phyloP scores from a whole-genome alignment of 2,797 vertebrate species.

The Sciaenops ocellatus region DNA sequence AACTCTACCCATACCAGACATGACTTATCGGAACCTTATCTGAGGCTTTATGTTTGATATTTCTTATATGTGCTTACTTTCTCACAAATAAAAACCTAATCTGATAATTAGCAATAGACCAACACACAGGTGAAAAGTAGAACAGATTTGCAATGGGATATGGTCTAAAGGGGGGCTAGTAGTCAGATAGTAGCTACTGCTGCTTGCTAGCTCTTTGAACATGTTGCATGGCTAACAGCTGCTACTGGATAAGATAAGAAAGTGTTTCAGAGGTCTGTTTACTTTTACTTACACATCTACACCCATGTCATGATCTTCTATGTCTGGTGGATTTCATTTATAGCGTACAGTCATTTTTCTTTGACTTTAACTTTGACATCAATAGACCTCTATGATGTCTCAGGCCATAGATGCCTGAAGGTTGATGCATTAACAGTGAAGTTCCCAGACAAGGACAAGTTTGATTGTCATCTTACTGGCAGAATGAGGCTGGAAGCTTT shows the following conservation, averaged over 20 bases:
- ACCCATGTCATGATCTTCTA: neutral
- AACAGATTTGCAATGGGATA: neutral
- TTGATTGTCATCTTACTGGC: slow-evolving; percentile 25
- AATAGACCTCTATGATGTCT: slow-evolving; percentile 5
- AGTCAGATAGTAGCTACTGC: neutral
- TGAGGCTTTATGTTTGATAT: neutral
- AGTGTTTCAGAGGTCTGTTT: too few species aligned
- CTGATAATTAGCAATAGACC: neutral
- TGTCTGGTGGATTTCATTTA: neutral
- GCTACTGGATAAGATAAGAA: too few species aligned
- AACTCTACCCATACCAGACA: neutral
- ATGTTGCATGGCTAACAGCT: neutral
- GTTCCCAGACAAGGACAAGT: slow-evolving; percentile 23
- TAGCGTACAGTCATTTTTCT: too few species aligned
- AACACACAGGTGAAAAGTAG: neutral
- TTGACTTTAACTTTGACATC: neutral
- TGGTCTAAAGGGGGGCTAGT: neutral
- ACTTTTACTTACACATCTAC: too few species aligned
- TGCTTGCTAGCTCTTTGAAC: neutral
- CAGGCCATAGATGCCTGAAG: neutral
- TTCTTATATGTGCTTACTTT: neutral
- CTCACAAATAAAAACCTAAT: neutral
- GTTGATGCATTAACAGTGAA: slow-evolving; percentile 10
- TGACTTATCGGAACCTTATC: too few species aligned
- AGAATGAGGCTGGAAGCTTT: slow-evolving; percentile 19